Evolutionary conservation across 2,113 vertebrate species (phyloP).

Genomic region (Ahaetulla prasina): DNA sequence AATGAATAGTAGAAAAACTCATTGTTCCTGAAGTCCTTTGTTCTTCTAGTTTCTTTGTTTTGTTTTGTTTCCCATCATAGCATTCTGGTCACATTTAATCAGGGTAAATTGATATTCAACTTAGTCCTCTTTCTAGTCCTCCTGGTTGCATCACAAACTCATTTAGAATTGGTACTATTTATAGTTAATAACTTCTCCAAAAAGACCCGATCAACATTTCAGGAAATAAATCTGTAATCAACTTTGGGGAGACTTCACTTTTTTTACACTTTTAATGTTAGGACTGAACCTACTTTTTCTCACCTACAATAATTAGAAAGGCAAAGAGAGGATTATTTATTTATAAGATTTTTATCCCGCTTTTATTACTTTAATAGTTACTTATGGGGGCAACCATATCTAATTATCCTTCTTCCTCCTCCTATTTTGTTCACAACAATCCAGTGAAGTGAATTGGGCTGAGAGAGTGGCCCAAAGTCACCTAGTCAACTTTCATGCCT

Average conservation of each 20-base stretch:
- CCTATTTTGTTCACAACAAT: not conserved
- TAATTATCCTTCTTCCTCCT: not conserved
- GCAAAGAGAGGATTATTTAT: not conserved
- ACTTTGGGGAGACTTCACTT: not conserved
- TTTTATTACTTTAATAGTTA: no score
- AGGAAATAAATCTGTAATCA: constrained; percentile 3
- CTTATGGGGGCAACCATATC: not conserved
- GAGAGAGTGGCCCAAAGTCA: no score
- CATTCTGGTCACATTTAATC: constrained; percentile 27
- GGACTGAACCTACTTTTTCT: constrained; percentile 1
- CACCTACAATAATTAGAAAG: not conserved
- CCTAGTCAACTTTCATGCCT: no score
- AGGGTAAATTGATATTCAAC: constrained; percentile 23
- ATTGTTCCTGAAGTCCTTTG: no score
- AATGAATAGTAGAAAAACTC: no score
- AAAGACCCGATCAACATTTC: constrained; percentile 25
- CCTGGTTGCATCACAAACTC: constrained; percentile 6
- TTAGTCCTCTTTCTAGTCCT: constrained; percentile 3
- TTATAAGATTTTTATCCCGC: not conserved
- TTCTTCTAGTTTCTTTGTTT: no score
- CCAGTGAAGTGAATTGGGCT: no score
- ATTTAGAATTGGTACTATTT: constrained; percentile 44
- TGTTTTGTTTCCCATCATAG: constrained; percentile 24
- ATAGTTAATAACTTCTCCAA: constrained; percentile 25
- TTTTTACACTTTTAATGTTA: not conserved